phyloP scores from a whole-genome alignment of 2,113 vertebrate genomes.

The Macheiramphus alcinus region DNA sequence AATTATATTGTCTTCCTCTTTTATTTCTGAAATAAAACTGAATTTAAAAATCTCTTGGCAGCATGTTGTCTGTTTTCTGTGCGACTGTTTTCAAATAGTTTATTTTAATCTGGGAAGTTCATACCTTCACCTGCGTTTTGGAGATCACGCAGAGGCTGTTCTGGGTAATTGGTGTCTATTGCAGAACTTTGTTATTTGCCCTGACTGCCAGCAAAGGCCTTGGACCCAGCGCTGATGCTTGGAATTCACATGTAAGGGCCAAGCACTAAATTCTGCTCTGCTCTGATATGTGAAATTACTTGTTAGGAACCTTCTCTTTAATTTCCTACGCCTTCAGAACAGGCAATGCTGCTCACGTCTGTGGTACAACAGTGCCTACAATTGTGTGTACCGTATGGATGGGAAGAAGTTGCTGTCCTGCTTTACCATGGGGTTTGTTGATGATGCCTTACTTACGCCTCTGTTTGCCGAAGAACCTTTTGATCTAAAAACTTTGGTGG shows the following conservation, averaged over 20 bases:
- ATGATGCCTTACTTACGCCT: background rate
- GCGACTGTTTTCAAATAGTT: background rate
- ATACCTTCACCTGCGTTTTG: background rate
- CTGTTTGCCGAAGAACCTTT: background rate
- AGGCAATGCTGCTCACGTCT: background rate
- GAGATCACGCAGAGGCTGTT: background rate
- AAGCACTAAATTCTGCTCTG: background rate
- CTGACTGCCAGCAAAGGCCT: no score
- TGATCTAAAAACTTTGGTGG: background rate
- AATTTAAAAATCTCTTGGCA: background rate
- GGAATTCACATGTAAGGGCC: background rate
- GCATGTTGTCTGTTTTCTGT: background rate
- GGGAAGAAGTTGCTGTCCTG: background rate
- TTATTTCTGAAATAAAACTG: conserved; percentile 31
- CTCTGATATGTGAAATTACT: background rate
- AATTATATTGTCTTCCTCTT: background rate
- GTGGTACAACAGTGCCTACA: no score
- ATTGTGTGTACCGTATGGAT: accelerated
- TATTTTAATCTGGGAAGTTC: background rate
- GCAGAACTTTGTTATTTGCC: background rate
- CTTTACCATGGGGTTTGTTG: background rate
- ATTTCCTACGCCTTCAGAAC: background rate
- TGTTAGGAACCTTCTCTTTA: background rate
- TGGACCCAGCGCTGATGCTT: background rate
- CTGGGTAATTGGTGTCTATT: background rate